Conservation (phyloP, 1,140 invertebrate species). For the Trissolcus basalis region DNA sequence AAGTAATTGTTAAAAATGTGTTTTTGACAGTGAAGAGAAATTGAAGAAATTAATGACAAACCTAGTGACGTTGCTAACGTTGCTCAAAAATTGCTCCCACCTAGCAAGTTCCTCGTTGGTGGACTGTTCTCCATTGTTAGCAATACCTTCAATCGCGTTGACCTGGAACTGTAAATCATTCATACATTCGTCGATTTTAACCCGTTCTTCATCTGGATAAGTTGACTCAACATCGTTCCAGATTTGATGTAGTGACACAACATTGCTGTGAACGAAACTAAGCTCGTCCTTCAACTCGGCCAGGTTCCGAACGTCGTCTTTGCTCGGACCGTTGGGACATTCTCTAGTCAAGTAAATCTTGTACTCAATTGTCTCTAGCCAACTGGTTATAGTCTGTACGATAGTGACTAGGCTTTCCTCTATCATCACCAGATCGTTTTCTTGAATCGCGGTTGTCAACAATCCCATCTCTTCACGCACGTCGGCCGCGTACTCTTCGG, state of each 20-base stretch:
- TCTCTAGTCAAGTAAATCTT: constrained; percentile 81
- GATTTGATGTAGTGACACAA: constrained; percentile 66
- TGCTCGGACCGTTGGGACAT: constrained; percentile 56
- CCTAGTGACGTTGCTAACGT: constrained; percentile 77
- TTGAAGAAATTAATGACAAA: constrained; percentile 41
- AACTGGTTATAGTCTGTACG: constrained; percentile 86
- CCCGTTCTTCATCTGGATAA: constrained; percentile 69
- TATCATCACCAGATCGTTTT: constrained; percentile 79
- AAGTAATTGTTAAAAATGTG: not conserved
- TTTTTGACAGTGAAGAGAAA: not conserved
- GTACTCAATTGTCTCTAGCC: constrained; percentile 89
- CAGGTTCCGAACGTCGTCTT: constrained; percentile 64
- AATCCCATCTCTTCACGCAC: constrained; percentile 78
- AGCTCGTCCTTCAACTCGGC: constrained; percentile 77
- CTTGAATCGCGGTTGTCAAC: constrained; percentile 80
- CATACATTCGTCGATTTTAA: constrained; percentile 73
- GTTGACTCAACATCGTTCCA: constrained; percentile 70
- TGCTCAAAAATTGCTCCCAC: constrained; percentile 83
- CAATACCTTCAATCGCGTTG: constrained; percentile 75
- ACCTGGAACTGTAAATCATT: constrained; percentile 73
- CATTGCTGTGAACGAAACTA: constrained; percentile 72
- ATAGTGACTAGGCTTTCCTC: constrained; percentile 84
- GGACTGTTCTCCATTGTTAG: constrained; percentile 77
- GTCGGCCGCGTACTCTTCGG: constrained; percentile 76
- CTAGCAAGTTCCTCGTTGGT: constrained; percentile 79